A percentile compares a stretch with the other conserved stretches of the same genome.
These are phyloP conservation scores for Oreocharis arfaki DNA, from an alignment of 2,113 vertebrate species.

Conservation along the genomic window DNA sequence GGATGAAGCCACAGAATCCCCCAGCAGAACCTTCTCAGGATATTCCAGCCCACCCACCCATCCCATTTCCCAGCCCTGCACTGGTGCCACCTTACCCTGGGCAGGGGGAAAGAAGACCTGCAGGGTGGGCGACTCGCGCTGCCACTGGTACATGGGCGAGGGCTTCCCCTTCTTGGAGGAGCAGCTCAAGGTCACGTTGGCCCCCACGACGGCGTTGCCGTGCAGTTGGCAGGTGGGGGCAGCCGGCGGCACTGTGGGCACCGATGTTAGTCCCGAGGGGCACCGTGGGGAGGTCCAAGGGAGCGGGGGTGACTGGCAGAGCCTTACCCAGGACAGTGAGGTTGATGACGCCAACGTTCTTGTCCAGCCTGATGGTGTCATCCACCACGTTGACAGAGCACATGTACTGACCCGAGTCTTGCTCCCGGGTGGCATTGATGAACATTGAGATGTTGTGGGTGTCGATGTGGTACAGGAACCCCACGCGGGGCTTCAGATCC, in stretches of 20 bases:
- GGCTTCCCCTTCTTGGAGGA: slow-evolving; percentile 84
- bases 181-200: slow-evolving; percentile 87
- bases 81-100: slow-evolving; percentile 71
- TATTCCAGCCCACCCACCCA: not conserved
- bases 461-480: slow-evolving; percentile 75
- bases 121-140: slow-evolving; percentile 55
- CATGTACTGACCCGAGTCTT: slow-evolving; percentile 81
- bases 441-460: slow-evolving; percentile 82
- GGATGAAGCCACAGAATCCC: not conserved
- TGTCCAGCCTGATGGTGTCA: slow-evolving; percentile 27
- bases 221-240: slow-evolving; percentile 78
- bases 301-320: rapidly evolving
- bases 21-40: not conserved
- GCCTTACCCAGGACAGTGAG: slow-evolving; percentile 83
- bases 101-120: slow-evolving; percentile 82
- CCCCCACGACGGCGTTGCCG: slow-evolving; percentile 72
- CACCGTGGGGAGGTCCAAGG: rapidly evolving
- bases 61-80: too few species aligned
- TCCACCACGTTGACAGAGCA: slow-evolving; percentile 80
- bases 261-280: rapidly evolving
- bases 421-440: slow-evolving; percentile 82
- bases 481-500: slow-evolving; percentile 67
- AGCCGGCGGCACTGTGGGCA: slow-evolving; percentile 83
- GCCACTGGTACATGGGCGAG: slow-evolving; percentile 82
- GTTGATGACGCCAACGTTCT: slow-evolving; percentile 50